Percentiles rank a stretch among this genome's conserved stretches.
phyloP scores from a whole-genome alignment of 2,888 invertebrate species.

The Osmoderma eremita region DNA sequence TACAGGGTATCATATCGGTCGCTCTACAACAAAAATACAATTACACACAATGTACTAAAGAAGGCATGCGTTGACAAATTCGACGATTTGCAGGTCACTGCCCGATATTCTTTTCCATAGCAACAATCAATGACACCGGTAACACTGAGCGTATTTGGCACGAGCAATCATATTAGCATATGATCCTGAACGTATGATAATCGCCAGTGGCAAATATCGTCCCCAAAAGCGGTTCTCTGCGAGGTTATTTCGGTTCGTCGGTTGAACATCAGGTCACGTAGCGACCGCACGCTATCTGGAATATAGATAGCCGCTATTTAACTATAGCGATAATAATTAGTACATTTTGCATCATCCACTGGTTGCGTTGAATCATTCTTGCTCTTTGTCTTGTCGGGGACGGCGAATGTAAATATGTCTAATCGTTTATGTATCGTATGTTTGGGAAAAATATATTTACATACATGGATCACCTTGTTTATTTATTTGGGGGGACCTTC shows the following conservation, averaged over 20 bases:
- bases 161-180: constrained; percentile 19
- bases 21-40: no score
- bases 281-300: constrained; percentile 2
- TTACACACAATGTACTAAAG: no score
- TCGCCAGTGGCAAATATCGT: constrained; percentile 36
- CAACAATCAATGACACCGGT: constrained; percentile 29
- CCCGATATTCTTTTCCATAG: constrained; percentile 28
- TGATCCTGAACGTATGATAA: constrained; percentile 36
- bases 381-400: constrained; percentile 21
- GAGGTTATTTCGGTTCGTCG: constrained; percentile 5
- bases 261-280: constrained; percentile 21
- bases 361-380: constrained; percentile 24
- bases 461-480: no score
- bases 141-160: constrained; percentile 1
- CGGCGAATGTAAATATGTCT: neutral
- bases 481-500: no score
- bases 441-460: no score
- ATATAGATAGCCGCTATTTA: constrained; percentile 4
- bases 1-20: no score
- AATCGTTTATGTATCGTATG: no score
- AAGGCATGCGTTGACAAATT: constrained; percentile 31
- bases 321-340: constrained; percentile 23
- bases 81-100: constrained; percentile 27
- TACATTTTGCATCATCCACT: constrained; percentile 24
- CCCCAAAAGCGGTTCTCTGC: constrained; percentile 11